Percentiles rank a stretch among this genome's conserved stretches.
phyloP scores from a whole-genome alignment of 2,888 invertebrate genomes.

The Sepiola atlantica region DNA sequence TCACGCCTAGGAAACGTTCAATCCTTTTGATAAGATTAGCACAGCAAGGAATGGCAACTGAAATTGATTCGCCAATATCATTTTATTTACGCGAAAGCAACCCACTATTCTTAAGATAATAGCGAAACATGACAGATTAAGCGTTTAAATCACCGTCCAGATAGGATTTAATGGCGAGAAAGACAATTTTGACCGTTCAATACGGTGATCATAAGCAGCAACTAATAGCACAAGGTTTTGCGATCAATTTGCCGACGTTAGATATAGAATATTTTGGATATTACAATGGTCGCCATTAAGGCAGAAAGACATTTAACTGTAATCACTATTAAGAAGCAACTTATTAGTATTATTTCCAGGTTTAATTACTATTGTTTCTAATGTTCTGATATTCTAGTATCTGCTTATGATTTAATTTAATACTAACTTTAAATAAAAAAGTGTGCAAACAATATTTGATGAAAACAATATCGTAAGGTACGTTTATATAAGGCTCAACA shows the following conservation, averaged over 20 bases:
- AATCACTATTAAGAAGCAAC: neutral
- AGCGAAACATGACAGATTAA: neutral
- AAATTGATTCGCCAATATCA: neutral
- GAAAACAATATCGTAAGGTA: too few species aligned
- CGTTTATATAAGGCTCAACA: too few species aligned
- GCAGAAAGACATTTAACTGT: neutral
- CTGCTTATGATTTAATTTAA: too few species aligned
- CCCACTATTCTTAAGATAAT: neutral
- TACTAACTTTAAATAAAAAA: too few species aligned
- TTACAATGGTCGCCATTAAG: neutral
- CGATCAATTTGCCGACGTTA: neutral
- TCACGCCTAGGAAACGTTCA: neutral
- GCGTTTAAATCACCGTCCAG: neutral
- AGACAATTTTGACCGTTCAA: neutral
- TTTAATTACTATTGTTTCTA: too few species aligned
- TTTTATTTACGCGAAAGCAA: neutral
- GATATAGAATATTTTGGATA: neutral
- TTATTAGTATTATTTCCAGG: too few species aligned
- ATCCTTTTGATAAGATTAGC: neutral
- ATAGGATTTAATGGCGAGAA: neutral
- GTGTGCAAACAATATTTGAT: too few species aligned
- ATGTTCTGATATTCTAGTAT: too few species aligned
- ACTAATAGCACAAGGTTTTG: too few species aligned
- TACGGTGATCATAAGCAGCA: neutral
- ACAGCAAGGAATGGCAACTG: neutral